Base-by-base conservation (phyloP, 2,113 vertebrate species). In the Morone chrysops region DNA sequence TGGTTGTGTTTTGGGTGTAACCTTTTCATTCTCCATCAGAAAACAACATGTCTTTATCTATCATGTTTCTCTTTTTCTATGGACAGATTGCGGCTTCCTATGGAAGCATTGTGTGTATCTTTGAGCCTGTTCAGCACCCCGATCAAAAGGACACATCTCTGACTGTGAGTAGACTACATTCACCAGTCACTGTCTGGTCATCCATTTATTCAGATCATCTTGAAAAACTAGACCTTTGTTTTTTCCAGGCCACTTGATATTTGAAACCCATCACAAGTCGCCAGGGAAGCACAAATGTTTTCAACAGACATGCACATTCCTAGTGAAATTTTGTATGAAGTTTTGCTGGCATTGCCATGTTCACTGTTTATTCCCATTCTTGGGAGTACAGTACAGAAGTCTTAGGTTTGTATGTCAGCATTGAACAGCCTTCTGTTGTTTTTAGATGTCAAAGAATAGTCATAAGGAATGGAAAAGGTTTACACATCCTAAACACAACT, bases 81-180 rank as follows among this genome's bases (percentile, higher is more conserved):
- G 43, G n/a, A 82, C 93, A 99, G 98, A 97, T 99, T 96, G 98
- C 98, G 93, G 98, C 97, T 93, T 99, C 97, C 81, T 99, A 99
- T 2, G 98, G 97, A 91, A 97, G 96, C 65, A 90, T 96, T 54
- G 94, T 99, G 83, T 98, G 96, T 90, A 89, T 99, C 83, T 99
- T 99, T 95, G 97, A 99, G 91, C 98, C 98, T 65, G 84, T 97
- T 90, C 95, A 89, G 65, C 74, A 95, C 50, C 86, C 92, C 43
- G 97, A 96, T 90, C 92, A 94, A 88, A 96, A 95, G 90, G 96
- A 93, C 73, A 90, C 86, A 84, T 89, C 78, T 9, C 82, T 90
- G 85, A 92, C 94, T 70, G 97, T 99, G 82, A 97, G 97, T 97
- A 78, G 2, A 54, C 40, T 25, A 1, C 54, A 8, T 57, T 40